Evolutionary conservation across 2,888 invertebrate species (phyloP), one percentile per base, ranked within the genome.

Genomic region (Bruchidius siliquastri): DNA sequence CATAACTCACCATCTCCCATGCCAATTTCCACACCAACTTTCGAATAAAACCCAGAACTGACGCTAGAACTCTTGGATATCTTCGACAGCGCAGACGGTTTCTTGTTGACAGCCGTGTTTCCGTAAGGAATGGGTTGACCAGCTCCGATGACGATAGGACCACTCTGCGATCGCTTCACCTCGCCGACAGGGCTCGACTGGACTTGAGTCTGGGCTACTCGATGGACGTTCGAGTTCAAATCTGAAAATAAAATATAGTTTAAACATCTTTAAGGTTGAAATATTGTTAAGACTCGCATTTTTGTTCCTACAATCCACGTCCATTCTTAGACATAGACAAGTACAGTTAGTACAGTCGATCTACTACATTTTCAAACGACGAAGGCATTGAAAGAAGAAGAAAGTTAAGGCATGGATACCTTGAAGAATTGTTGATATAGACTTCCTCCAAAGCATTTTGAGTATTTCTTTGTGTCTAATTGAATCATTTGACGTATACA

Each of bases 171-270:
- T 71, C 86, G 78, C 78, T 83, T 86, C 70, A 87, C 83, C 49
- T 84, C 85, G 73, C 85, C 68, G 22, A 70, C 74, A 0, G 70
- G 73, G 69, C 67, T 68, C 73, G 66, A 78, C 73, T 0, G 74
- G 75, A 18, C 77, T 72, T 49, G 77, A 76, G 71, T 77, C 13
- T 74, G 72, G 0, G 78, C 75, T 69, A 86, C 84, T 69, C 85
- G 85, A 76, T 87, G 86, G 72, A 87, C 88, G 72, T 88, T 88
- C 8, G 90, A 89, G 79, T 88, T 88, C 20, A 90, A 90, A 78
- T 92, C 93, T 4, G 92, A 21, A 20, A 68, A 68, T 10, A 8
- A 68, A 22, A 68, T 22, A 22, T 67, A n/a, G n/a, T n/a, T n/a
- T n/a, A n/a, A n/a, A n/a, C n/a, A n/a, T n/a, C n/a, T n/a, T n/a